A percentile compares a stretch with the other conserved stretches of the same genome.
Conservation (phyloP, 2,797 vertebrate species). For the Muscicapa striata region DNA sequence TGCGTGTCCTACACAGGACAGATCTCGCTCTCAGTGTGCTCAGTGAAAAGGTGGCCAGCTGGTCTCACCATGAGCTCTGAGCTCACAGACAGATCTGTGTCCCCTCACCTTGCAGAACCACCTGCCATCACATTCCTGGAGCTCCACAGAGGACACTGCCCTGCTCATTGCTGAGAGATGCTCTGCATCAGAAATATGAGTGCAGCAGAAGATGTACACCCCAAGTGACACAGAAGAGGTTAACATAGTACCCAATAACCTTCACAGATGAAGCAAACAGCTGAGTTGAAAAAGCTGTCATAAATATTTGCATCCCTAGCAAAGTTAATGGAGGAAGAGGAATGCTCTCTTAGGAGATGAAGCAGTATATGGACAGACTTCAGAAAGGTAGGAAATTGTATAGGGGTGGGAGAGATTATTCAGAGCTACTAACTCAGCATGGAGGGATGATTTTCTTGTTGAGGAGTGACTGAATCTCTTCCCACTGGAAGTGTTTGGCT, state of each 20-base stretch:
- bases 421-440: not conserved
- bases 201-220: not conserved
- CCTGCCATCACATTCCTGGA: not conserved
- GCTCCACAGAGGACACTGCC: not conserved
- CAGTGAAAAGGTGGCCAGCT: not conserved
- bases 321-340: not conserved
- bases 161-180: not conserved
- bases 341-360: not conserved
- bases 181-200: not conserved
- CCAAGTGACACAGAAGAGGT: not conserved
- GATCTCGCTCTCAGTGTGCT: accelerated
- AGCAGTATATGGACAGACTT: not conserved
- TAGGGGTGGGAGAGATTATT: not conserved
- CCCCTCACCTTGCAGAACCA: accelerated
- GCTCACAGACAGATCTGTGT: not conserved
- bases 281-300: slow-evolving; percentile 21
- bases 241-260: not conserved
- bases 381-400: not conserved
- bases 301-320: not conserved
- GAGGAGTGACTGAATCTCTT: not conserved
- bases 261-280: not conserved
- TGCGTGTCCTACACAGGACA: accelerated
- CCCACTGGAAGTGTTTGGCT: not conserved
- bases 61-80: not conserved
- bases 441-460: not conserved